Evolutionary conservation across 2,888 invertebrate genomes (phyloP).

Genomic region (Andricus curvator): DNA sequence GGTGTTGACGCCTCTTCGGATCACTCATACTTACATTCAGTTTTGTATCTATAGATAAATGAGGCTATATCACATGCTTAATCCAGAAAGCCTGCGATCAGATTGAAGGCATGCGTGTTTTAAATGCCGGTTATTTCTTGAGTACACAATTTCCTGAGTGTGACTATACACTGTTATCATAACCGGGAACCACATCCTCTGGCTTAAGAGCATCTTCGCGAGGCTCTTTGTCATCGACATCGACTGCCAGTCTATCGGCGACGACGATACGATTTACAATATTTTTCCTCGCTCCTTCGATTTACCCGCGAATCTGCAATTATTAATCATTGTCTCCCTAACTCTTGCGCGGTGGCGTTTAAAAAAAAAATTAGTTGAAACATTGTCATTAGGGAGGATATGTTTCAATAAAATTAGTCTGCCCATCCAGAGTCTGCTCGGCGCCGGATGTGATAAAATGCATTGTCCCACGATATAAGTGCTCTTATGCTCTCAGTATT

Average conservation of each 20-base stretch:
- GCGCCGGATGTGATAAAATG: conserved; percentile 63
- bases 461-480: not conserved
- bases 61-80: not conserved
- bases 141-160: conserved; percentile 52
- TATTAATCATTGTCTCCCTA: not conserved
- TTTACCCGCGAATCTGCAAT: not conserved
- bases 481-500: not conserved
- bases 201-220: conserved; percentile 4
- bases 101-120: conserved; percentile 29
- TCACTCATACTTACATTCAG: too few species aligned
- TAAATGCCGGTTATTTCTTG: conserved; percentile 36
- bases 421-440: conserved; percentile 53
- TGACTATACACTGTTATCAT: conserved; percentile 55
- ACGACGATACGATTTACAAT: conserved; percentile 45
- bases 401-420: conserved; percentile 12
- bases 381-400: not conserved
- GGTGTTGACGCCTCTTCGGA: too few species aligned
- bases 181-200: conserved; percentile 61
- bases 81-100: conserved; percentile 45
- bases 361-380: not conserved
- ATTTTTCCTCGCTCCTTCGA: conserved; percentile 24
- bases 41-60: not conserved
- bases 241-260: conserved; percentile 28
- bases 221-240: conserved; percentile 19
- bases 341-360: not conserved